These are phyloP conservation scores for Syngnathus rostellatus DNA, from an alignment of 2,797 vertebrate species.

Conservation along the genomic window DNA sequence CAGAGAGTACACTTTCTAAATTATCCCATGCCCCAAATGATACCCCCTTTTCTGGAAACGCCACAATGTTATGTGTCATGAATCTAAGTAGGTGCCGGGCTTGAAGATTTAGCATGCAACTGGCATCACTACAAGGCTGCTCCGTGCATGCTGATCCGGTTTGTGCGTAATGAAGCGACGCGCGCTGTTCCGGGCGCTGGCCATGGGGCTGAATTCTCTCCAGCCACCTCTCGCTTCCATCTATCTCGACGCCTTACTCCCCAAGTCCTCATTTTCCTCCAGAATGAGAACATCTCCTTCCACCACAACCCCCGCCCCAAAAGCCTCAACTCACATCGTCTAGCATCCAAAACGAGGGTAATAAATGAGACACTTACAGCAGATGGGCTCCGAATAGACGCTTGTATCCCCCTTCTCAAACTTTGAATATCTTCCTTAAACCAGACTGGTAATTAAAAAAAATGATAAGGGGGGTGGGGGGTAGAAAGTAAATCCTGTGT, in stretches of 20 bases:
- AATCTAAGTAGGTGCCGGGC: constrained; percentile 1
- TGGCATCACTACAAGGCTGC: constrained; percentile 42
- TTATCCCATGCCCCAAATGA: constrained; percentile 43
- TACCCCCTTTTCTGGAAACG: constrained; percentile 18
- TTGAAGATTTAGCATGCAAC: constrained; percentile 47
- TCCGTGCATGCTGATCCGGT: constrained; percentile 46
- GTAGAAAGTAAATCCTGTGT: constrained; percentile 54
- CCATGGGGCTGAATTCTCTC: constrained; percentile 45
- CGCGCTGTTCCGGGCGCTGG: constrained; percentile 50
- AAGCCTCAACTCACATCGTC: constrained; percentile 20
- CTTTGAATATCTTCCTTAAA: constrained; percentile 60
- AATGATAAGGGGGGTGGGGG: neutral
- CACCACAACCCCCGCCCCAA: constrained; percentile 21
- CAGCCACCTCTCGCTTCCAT: constrained; percentile 7
- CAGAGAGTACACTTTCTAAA: constrained; percentile 52
- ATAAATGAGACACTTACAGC: constrained; percentile 59
- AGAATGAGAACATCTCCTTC: constrained; percentile 28
- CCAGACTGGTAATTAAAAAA: constrained; percentile 41
- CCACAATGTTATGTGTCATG: neutral
- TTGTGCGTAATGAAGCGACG: constrained; percentile 58
- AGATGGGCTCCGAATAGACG: constrained; percentile 37
- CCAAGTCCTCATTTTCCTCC: constrained; percentile 33
- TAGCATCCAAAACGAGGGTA: constrained; percentile 33
- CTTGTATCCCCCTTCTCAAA: constrained; percentile 53
- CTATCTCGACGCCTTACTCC: constrained; percentile 40